Percentiles rank a stretch among this genome's conserved stretches.
phyloP scores from a whole-genome alignment of 2,888 invertebrate species.

The Morpho helenor region DNA sequence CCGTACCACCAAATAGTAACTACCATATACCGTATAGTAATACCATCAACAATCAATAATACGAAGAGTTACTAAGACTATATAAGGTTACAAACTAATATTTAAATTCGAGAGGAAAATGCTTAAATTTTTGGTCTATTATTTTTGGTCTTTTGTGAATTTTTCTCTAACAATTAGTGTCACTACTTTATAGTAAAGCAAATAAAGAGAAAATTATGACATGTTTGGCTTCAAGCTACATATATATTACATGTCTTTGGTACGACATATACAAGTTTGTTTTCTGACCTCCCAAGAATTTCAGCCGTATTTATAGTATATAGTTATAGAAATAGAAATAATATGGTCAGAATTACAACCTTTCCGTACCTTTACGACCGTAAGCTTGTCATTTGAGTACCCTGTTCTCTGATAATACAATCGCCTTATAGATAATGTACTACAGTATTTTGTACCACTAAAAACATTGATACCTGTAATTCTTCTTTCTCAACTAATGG shows the following conservation, averaged over 20 bases:
- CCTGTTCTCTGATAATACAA: conserved; percentile 25
- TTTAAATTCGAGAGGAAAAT: conserved; percentile 13
- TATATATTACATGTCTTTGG: conserved; percentile 1
- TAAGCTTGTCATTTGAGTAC: conserved; percentile 15
- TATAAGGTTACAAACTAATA: neutral
- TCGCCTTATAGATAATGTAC: conserved; percentile 17
- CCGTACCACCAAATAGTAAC: no score
- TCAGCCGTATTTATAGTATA: no score
- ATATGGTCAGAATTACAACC: conserved; percentile 4
- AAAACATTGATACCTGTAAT: no score
- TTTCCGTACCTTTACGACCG: neutral
- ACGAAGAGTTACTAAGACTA: neutral
- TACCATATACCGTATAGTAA: no score
- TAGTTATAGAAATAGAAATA: neutral
- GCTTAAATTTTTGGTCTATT: conserved; percentile 1
- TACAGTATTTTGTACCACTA: neutral
- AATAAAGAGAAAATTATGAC: neutral
- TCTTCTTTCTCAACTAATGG: no score
- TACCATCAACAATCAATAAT: no score
- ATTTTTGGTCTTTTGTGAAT: conserved; percentile 2
- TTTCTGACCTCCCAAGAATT: no score
- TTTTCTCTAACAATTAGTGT: neutral
- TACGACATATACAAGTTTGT: neutral
- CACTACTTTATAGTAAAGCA: neutral
- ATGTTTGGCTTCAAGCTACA: conserved; percentile 4